Conservation (phyloP, 2,888 invertebrate genomes). For the Auanema freiburgensis region DNA sequence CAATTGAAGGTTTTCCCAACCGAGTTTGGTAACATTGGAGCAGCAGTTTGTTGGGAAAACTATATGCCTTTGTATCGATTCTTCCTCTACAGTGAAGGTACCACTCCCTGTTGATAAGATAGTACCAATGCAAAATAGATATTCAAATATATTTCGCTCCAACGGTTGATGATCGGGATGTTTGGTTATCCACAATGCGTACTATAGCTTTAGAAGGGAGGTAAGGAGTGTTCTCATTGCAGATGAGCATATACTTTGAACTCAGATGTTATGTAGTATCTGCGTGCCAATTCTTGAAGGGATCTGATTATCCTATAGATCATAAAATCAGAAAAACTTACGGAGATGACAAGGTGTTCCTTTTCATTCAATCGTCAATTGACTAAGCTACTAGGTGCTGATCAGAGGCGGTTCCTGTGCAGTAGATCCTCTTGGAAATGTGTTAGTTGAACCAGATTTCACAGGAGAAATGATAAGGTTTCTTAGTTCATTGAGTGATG, state of each 20-base stretch:
- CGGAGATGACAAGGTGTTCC: slow-evolving; percentile 28
- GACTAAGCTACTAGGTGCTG: slow-evolving; percentile 28
- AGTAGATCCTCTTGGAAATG: slow-evolving; percentile 53
- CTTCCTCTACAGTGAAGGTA: slow-evolving; percentile 42
- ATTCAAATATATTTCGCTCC: slow-evolving; percentile 58
- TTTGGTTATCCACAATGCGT: slow-evolving; percentile 57
- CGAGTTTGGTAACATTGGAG: slow-evolving; percentile 48
- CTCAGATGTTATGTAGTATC: slow-evolving; percentile 56
- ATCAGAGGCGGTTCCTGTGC: slow-evolving; percentile 60
- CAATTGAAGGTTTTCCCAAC: slow-evolving; percentile 32
- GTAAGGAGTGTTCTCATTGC: slow-evolving; percentile 8
- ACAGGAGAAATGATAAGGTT: slow-evolving; percentile 30
- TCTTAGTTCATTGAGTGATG: not conserved
- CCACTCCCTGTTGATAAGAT: not conserved
- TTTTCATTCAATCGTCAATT: not conserved
- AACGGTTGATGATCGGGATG: slow-evolving; percentile 58
- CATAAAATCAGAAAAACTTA: slow-evolving; percentile 41
- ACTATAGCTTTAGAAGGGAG: slow-evolving; percentile 57
- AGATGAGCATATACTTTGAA: not conserved
- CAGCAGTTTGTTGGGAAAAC: slow-evolving; percentile 60
- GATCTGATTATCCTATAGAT: slow-evolving; percentile 46
- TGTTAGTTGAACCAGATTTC: slow-evolving; percentile 52
- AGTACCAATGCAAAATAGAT: slow-evolving; percentile 21
- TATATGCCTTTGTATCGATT: slow-evolving; percentile 54
- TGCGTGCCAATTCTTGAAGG: slow-evolving; percentile 53